Percentiles rank a stretch among this genome's conserved stretches.
Conservation (phyloP, 2,888 invertebrate species). For the Cephalotes varians region DNA sequence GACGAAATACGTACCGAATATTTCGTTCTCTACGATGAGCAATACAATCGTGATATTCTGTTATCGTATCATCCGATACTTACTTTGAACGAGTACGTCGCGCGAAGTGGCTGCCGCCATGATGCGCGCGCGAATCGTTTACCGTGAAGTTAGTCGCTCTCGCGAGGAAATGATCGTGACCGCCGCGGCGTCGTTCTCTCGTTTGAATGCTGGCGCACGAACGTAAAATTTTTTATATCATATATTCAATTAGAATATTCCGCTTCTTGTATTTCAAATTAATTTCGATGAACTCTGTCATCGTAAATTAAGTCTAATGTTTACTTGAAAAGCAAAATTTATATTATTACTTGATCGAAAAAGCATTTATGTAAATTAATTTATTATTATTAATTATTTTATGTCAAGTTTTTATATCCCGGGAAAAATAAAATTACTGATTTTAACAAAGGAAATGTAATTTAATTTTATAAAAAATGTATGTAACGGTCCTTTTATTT, state of each 20-base stretch:
- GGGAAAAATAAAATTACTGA: neutral
- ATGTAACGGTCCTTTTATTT: neutral
- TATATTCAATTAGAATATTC: neutral
- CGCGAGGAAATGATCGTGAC: no score
- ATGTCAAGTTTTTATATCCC: neutral
- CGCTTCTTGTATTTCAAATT: neutral
- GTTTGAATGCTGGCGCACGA: no score
- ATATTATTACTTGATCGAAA: neutral
- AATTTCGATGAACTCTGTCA: neutral
- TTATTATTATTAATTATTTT: neutral
- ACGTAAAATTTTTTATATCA: neutral
- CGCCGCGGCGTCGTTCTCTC: no score
- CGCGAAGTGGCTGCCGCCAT: no score
- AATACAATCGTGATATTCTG: no score
- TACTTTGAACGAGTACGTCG: no score
- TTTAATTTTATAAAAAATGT: neutral
- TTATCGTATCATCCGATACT: no score
- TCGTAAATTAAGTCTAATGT: neutral
- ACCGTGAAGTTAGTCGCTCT: no score
- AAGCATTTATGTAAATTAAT: slow-evolving; percentile 8
- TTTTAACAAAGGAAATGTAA: neutral
- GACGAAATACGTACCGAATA: no score
- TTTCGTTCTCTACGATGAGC: no score
- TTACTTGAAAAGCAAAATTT: neutral
- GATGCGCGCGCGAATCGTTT: no score